phyloP scores from a whole-genome alignment of 2,113 vertebrate species.

The Cheirogaleus medius region DNA sequence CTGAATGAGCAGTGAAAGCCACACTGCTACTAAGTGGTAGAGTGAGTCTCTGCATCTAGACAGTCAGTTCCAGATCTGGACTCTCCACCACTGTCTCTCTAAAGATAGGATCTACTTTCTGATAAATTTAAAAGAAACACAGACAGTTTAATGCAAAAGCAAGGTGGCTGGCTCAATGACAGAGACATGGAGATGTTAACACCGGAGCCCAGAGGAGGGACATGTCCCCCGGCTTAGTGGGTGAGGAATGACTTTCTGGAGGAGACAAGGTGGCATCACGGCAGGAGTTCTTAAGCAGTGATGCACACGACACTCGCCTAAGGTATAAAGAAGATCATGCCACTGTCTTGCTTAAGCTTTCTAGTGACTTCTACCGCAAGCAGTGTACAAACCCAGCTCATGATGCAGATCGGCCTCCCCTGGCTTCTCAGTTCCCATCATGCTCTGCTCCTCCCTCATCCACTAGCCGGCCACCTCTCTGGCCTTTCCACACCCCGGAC shows the following conservation, averaged over 20 bases:
- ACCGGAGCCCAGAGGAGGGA: not conserved
- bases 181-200: not conserved
- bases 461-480: not conserved
- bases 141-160: not conserved
- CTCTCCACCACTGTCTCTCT: not conserved
- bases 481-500: not conserved
- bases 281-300: too few relatives aligned
- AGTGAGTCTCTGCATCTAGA: not conserved
- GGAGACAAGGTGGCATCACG: not conserved
- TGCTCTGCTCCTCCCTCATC: not conserved
- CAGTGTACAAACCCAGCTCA: not conserved
- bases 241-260: not conserved
- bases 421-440: not conserved
- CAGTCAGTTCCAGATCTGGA: not conserved
- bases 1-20: not conserved
- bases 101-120: not conserved
- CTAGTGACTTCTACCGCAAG: too few relatives aligned
- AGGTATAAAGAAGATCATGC: too few relatives aligned
- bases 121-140: not conserved
- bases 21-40: not conserved
- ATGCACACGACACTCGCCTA: not conserved
- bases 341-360: not conserved
- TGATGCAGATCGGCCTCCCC: fast-evolving
- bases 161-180: not conserved
- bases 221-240: too few relatives aligned